Base-by-base conservation (phyloP, 2,797 vertebrate genomes). In the Cynopterus sphinx region DNA sequence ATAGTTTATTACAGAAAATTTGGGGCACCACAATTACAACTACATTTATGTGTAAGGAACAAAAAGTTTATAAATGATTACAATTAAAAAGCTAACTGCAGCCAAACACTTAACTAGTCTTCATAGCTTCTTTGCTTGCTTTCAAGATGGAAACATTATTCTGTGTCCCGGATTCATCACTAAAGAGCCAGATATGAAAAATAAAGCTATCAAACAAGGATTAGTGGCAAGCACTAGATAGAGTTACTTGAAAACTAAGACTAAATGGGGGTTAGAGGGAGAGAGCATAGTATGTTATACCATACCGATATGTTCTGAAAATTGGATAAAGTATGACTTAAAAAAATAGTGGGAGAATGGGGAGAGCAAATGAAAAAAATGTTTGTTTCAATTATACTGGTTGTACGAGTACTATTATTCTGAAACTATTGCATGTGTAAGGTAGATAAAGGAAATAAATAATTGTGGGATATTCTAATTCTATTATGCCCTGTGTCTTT, bases 161-260 rank as follows among this genome's bases (percentile, higher is more conserved):
- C 49, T 87, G 24, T n/a, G 16, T 67, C 71, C 31, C 71, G 28
- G 28, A 83, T 79, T 57, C 6, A 1, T 86, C 41, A 51, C 65
- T 88, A 65, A 85, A 88, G 51, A 89, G 9, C 31, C 67, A 94
- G 46, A 79, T 17, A 82, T 63, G 51, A 59, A 86, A 96, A 95
- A 71, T 0, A 65, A 24, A 39, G 24, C 7, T 61, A 88, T 55
- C 46, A 85, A 79, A 46, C 39, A 39, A 85, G 21, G 5, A 53
- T 24, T 82, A 10, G 53, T 46, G 26, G 41, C 26, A 67, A 91
- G 51, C 36, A 28, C 46, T 78, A 46, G 39, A 43, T 39, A 68
- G 49, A 73, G n/a, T 59, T 87, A 75, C 22, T 71, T 73, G 65
- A 88, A 77, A 92, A 86, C 7, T 51, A 51, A 94, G 61, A 46